Evolutionary conservation across 2,888 invertebrate species (phyloP), one percentile per base, ranked within the genome.

Genomic region (Metopia argyrocephala): DNA sequence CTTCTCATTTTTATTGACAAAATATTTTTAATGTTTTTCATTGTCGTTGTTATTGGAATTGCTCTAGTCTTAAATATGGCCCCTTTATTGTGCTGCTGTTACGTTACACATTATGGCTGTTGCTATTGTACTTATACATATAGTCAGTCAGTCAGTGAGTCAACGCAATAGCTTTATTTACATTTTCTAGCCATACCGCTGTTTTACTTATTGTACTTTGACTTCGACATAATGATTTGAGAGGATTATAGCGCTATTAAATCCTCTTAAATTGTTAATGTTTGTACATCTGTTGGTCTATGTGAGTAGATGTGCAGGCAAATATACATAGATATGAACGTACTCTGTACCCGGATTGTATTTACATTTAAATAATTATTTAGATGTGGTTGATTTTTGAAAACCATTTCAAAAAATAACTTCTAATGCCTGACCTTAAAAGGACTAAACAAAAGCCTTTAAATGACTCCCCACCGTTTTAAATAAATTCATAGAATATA

Each of bases 171-270:
- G 75, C 65, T 75, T 59, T 75, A 61, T 75, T 79, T 70, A 75
- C 64, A 73, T 59, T 79, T 64, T 68, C 76, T 66, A 78, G 74
- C 65, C 69, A 81, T 78, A 46, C 74, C 65, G 80, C 76, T 79
- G 68, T 64, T 79, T 12, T 57, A 38, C 61, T 74, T 66, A 76
- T 81, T 81, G 76, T 74, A 69, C 78, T 78, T 74, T 81, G 78
- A 81, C 81, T 78, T 81, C 74, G 74, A 78, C 65, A 81, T 78
- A 74, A 81, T 74, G 65, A 81, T 81, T 81, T 81, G 74, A 78
- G 78, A 71, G 81, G 78, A 81, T 80, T 80, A 76, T 76, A 76
- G 76, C 80, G 80, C 80, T 74, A 81, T 78, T 81, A 81, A 81
- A 70, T 81, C 81, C 76, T 81, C 76, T 81, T 78, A 81, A 78